Percentiles rank a stretch among this genome's conserved stretches.
Evolutionary conservation across 2,888 invertebrate species (phyloP).

Genomic region (Seladonia tumulorum): DNA sequence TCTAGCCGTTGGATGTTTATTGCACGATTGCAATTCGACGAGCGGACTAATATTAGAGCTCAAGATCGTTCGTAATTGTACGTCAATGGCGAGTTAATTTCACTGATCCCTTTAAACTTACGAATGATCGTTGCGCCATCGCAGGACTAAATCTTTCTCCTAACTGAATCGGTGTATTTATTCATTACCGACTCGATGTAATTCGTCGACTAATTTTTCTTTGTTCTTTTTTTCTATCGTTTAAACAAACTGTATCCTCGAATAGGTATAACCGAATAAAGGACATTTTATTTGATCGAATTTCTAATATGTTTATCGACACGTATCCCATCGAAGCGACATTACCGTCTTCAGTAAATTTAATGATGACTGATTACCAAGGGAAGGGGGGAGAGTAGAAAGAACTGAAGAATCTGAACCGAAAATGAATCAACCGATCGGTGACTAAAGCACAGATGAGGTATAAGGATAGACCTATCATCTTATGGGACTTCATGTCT

Average conservation of each 20-base stretch:
- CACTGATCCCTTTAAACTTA: conserved; percentile 6
- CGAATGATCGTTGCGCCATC: background rate
- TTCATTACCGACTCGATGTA: background rate
- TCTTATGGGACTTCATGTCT: too few species aligned
- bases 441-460: too few species aligned
- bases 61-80: conserved; percentile 45
- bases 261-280: background rate
- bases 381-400: too few species aligned
- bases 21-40: conserved; percentile 41
- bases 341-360: conserved; percentile 8
- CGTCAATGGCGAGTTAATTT: conserved; percentile 28
- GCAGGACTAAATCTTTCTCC: background rate
- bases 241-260: background rate
- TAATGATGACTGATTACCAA: background rate
- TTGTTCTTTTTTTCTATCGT: background rate
- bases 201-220: background rate
- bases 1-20: conserved; percentile 30
- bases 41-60: conserved; percentile 56
- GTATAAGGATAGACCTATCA: too few species aligned
- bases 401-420: background rate
- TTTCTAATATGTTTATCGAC: background rate
- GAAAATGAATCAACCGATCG: conserved; percentile 11
- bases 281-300: background rate
- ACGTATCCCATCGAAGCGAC: background rate
- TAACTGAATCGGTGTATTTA: background rate